Conservation (phyloP, 2,113 vertebrate genomes). For the Shinisaurus crocodilurus region DNA sequence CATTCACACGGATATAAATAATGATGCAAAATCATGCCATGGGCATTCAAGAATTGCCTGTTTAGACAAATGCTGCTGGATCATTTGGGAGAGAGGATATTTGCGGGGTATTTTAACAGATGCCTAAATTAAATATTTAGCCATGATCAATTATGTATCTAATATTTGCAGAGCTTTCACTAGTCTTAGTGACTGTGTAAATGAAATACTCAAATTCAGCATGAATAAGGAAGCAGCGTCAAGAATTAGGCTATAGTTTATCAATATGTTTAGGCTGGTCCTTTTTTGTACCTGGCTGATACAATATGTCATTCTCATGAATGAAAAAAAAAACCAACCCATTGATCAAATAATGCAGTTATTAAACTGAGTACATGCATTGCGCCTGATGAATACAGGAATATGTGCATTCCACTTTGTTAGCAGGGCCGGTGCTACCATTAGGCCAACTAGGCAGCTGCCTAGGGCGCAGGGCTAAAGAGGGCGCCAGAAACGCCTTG, state of each 20-base stretch:
- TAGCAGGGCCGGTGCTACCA: too few species aligned
- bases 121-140: slow-evolving; percentile 35
- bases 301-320: not conserved
- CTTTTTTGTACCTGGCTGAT: too few species aligned
- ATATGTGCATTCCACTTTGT: not conserved
- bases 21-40: not conserved
- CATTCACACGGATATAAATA: not conserved
- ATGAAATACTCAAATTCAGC: not conserved
- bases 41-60: not conserved
- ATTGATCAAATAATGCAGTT: not conserved
- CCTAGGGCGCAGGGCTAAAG: too few species aligned
- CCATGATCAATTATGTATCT: slow-evolving; percentile 24
- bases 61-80: slow-evolving; percentile 9
- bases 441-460: too few species aligned
- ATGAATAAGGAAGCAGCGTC: not conserved
- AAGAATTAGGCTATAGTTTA: not conserved
- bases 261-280: not conserved
- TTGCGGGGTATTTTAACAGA: slow-evolving; percentile 1
- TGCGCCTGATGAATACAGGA: not conserved
- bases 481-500: too few species aligned
- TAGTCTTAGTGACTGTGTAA: not conserved
- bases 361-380: not conserved
- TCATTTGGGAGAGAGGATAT: not conserved
- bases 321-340: not conserved
- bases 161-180: slow-evolving; percentile 27